These are phyloP conservation scores for Podarcis raffonei DNA, from an alignment of 2,113 vertebrate genomes.

Conservation along the genomic window DNA sequence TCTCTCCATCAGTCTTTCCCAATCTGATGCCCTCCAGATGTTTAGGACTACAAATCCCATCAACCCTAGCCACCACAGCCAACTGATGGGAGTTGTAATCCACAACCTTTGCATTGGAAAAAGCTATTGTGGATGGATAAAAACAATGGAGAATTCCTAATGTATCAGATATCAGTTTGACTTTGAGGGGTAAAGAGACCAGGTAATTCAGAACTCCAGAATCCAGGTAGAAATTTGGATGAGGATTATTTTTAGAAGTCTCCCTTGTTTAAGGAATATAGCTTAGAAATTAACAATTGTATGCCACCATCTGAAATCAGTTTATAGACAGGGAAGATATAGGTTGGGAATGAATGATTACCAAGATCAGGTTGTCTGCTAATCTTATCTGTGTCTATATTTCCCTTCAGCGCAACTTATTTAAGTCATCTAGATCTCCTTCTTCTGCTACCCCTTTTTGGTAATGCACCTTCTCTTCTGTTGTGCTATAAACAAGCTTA, in stretches of 20 bases:
- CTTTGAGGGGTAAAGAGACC: neutral
- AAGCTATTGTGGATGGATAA: too few relatives aligned
- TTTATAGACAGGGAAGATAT: slow-evolving; percentile 8
- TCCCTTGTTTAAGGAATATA: slow-evolving; percentile 3
- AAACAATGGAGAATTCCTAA: neutral
- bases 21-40: too few relatives aligned
- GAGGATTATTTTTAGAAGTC: neutral
- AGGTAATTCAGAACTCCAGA: neutral
- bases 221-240: neutral
- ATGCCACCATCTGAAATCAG: too few relatives aligned
- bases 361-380: neutral
- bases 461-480: too few relatives aligned
- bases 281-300: too few relatives aligned
- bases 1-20: too few relatives aligned
- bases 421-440: neutral
- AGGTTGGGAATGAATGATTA: neutral
- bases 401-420: neutral
- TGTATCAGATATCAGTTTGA: neutral
- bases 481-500: too few relatives aligned
- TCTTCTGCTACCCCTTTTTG: too few relatives aligned
- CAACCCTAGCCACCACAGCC: too few relatives aligned
- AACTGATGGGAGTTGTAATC: too few relatives aligned
- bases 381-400: neutral
- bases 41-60: too few relatives aligned
- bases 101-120: too few relatives aligned